Base-by-base conservation (phyloP, 2,113 vertebrate species). In the Petroica traversi region DNA sequence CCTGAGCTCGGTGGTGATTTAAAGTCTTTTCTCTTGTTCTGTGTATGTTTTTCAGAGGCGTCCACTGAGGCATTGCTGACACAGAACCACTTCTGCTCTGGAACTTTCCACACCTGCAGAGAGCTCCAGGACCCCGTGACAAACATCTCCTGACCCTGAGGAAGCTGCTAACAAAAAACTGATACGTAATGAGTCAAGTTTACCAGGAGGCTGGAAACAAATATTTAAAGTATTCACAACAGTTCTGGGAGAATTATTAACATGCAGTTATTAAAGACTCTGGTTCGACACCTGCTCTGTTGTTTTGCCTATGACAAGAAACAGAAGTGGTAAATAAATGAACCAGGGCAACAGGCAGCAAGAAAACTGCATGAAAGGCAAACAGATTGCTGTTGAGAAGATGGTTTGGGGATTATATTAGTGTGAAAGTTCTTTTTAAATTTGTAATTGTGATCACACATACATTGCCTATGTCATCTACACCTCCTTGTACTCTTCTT, bases 401-500 rank as follows among this genome's bases (percentile, higher is more conserved):
- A 82, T 64, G 48, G 19, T 73, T 95, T 92, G 45, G 68, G 76
- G 85, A 84, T 93, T 62, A 76, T 93, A 79, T 80, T 85, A 82
- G 12, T 62, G 74, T 89, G 77, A 95, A 95, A 92, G 62, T 82
- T 89, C 89, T 76, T 94, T 95, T 84, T 34, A 92, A 93, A 83
- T 95, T 87, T 87, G 79, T 46, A 93, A 81, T 92, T 95, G 89
- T 91, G 96, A 95, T 96, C 81, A 86, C 81, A 95, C 75, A 41
- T 72, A 43, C 25, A 54, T 89, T 78, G 73, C 92, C 82, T 86
- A 11, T 81, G 89, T 85, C 78, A 64, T 89, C 58, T 66, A 85
- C 25, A 6, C 80, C 55, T 63, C 43, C 49, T 78, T 86, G 46
- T 85, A 64, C 54, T 89, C 82, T 93, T 96, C 74, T 61, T 88